These are phyloP conservation scores for Sebastolobus alascanus DNA, from an alignment of 2,797 vertebrate genomes.

Conservation along the genomic window DNA sequence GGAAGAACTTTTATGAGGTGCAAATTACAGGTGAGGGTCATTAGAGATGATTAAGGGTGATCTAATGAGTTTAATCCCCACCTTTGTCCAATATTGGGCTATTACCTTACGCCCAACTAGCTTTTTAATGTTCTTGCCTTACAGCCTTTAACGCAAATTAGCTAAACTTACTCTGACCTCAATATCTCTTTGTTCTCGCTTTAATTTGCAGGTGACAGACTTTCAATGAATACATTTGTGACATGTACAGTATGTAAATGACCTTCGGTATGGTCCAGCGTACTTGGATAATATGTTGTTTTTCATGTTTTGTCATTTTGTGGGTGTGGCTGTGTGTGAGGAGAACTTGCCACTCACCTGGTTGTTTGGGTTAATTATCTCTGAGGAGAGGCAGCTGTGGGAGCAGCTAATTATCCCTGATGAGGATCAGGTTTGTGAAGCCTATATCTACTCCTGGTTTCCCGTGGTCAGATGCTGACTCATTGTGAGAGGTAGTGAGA, in stretches of 20 bases:
- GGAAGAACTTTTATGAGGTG: constrained; percentile 66
- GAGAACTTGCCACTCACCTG: neutral
- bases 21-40: constrained; percentile 65
- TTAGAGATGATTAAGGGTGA: constrained; percentile 66
- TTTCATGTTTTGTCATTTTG: neutral
- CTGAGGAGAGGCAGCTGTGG: neutral
- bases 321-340: neutral
- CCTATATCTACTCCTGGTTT: too few species aligned
- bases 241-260: neutral
- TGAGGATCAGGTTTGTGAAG: too few species aligned
- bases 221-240: constrained; percentile 25
- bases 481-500: too few species aligned
- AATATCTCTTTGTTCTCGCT: constrained; percentile 52
- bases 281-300: neutral
- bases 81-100: constrained; percentile 70
- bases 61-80: constrained; percentile 69
- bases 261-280: neutral
- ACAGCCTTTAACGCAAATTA: constrained; percentile 67
- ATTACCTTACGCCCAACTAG: constrained; percentile 63
- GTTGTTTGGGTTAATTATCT: too few species aligned
- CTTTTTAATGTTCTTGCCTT: constrained; percentile 66
- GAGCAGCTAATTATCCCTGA: neutral
- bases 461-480: too few species aligned
- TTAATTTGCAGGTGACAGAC: constrained; percentile 53
- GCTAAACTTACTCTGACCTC: constrained; percentile 67